Evolutionary conservation across 2,888 invertebrate genomes (phyloP), one percentile per base, ranked within the genome.

Genomic region (Brachynemurus nebulosus): DNA sequence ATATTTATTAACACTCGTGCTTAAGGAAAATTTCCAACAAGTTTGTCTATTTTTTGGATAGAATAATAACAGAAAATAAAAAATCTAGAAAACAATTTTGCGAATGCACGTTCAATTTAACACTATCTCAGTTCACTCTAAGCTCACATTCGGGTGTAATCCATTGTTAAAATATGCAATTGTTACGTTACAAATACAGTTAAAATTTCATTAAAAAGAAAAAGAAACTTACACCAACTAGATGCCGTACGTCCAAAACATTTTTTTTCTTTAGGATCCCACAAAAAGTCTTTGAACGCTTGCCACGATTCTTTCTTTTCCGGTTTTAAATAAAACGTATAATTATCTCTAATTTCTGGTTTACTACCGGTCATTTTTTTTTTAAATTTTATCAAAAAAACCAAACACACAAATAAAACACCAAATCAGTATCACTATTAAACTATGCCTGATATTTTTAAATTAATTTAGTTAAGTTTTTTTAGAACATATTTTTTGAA

Each of bases 211-310:
- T n/a, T n/a, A n/a, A n/a, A n/a, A n/a, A n/a, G n/a, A n/a, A n/a
- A n/a, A n/a, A 44, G 35, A 40, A 30, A 78, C 86, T 84, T 65
- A 89, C 88, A 79, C 90, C 90, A 91, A 63, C 85, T 86, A 8
- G 75, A 66, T 14, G 72, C 78, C 6, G 82, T 85, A 54, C 90
- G 71, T 44, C 90, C 90, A 46, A 82, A 77, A 59, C 88, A 72
- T 59, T 76, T 72, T 54, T 70, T 76, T 6, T 77, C 79, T 57
- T 83, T 78, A 0, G 77, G 70, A 64, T 91, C 81, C 74, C 80
- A 88, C 36, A 90, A 57, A 67, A 83, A 86, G 52, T 74, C 64
- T 59, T 74, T 72, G 44, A 77, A 57, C 50, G 72, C 71, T 58
- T 80, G 68, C 49, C 71, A 69, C 1, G 74, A 68, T 34, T 76